Base-by-base conservation (phyloP, 2,888 invertebrate species). In the Epirrhoe alternata region DNA sequence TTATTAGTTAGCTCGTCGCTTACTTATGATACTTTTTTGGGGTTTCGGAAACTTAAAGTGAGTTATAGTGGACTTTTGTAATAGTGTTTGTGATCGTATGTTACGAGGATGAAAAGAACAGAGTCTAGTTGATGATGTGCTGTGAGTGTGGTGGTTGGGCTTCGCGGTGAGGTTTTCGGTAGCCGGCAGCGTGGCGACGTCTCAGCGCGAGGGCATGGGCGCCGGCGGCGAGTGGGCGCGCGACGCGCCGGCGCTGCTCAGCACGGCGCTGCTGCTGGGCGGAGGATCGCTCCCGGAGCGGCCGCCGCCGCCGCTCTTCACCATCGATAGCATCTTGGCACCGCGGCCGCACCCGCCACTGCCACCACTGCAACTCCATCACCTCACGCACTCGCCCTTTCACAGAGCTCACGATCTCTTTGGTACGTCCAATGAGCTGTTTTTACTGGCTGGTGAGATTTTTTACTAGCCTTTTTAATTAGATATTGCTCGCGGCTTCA, bases 281-380 rank as follows among this genome's bases (percentile, higher is more conserved):
- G 90, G 90, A 10, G 68, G 68, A 80, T 67, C 87, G 86, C 77
- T 93, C 80, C 89, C 92, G 77, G 80, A 93, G 90, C 79, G 93
- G 77, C 89, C 93, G 89, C 84, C 88, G 75, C 86, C 89, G 91
- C 95, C 80, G 91, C 94, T 97, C 70, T 97, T 97, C 87, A 97
- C 97, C 77, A 97, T 97, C 81, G 97, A 97, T 89, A 97, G 97
- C 89, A 97, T 97, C 78, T 92, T 97, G 85, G 97, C 97, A 55
- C 96, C 97, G 60, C 92, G 95, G 65, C 95, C 95, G 55, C 94
- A 93, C 72, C 94, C 94, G 53, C 93, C 94, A 60, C 89, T 94
- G 66, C 94, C 94, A 49, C 95, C 94, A 69, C 92, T 95, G 70
- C 91, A 90, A 77, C 83, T 92, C 49, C 92, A 92, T 74, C 96